Evolutionary conservation across 2,888 invertebrate species (phyloP).

Genomic region (Agriotes lineatus): DNA sequence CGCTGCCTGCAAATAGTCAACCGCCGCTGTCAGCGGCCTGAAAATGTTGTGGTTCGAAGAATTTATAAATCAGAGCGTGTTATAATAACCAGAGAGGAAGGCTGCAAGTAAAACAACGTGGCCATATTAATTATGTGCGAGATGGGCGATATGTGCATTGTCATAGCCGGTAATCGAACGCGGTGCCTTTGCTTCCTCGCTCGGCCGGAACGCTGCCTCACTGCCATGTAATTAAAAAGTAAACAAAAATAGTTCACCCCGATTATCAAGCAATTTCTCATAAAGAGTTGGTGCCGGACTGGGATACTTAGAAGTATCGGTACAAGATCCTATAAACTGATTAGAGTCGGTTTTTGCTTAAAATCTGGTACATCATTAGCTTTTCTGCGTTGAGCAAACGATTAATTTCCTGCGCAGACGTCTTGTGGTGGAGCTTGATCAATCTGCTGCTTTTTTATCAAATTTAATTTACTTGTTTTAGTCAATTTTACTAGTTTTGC

Average conservation of each 20-base stretch:
- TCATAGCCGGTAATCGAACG: constrained; percentile 57
- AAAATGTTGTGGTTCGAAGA: constrained; percentile 6
- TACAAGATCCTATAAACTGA: constrained; percentile 3
- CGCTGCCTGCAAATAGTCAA: neutral
- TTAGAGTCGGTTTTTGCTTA: constrained; percentile 1
- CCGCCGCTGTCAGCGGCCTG: neutral
- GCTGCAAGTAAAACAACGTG: constrained; percentile 36
- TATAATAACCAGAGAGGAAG: constrained; percentile 26
- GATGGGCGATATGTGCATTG: constrained; percentile 53
- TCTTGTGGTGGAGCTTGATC: too few relatives aligned
- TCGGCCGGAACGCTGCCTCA: constrained; percentile 52
- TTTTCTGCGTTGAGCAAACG: neutral
- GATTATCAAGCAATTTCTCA: constrained; percentile 44
- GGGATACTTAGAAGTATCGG: constrained; percentile 18
- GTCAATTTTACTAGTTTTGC: too few relatives aligned
- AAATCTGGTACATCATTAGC: neutral
- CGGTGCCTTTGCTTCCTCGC: constrained; percentile 50
- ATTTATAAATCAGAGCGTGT: constrained; percentile 7
- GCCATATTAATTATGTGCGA: constrained; percentile 47
- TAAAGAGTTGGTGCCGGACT: constrained; percentile 28
- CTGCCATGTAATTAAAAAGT: constrained; percentile 55
- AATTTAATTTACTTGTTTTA: too few relatives aligned
- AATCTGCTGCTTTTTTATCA: too few relatives aligned
- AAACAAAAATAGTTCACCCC: constrained; percentile 51
- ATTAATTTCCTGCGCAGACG: too few relatives aligned